phyloP scores from a whole-genome alignment of 1,140 invertebrate genomes.

The Drosophila repleta region DNA sequence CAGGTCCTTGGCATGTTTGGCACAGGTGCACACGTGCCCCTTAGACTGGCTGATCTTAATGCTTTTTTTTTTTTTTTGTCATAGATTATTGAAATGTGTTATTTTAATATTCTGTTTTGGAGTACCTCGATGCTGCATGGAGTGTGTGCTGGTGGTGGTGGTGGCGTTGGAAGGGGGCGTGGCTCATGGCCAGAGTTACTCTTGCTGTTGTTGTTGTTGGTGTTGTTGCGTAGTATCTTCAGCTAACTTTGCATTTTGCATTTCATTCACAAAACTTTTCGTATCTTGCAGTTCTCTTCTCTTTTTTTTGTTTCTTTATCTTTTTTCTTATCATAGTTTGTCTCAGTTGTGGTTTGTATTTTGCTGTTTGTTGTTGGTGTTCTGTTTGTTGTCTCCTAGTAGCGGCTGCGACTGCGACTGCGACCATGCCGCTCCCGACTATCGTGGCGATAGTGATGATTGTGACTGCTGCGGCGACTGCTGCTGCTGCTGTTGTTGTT shows the following conservation, averaged over 20 bases:
- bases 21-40: conserved; percentile 34
- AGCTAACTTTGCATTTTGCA: conserved; percentile 7
- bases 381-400: conserved; percentile 45
- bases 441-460: conserved; percentile 67
- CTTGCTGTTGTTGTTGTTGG: conserved; percentile 17
- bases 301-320: conserved; percentile 7
- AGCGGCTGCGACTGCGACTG: conserved; percentile 76
- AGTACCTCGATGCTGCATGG: conserved; percentile 70
- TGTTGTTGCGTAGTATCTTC: conserved; percentile 6
- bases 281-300: conserved; percentile 13
- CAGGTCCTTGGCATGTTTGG: conserved; percentile 19
- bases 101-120: conserved; percentile 47
- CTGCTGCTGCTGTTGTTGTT: conserved; percentile 41
- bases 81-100: conserved; percentile 69
- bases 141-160: conserved; percentile 3
- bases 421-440: conserved; percentile 72
- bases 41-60: conserved; percentile 50
- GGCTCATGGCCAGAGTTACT: conserved; percentile 3
- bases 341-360: not conserved
- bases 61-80: conserved; percentile 60
- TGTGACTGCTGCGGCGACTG: conserved; percentile 52
- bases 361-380: conserved; percentile 3
- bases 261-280: conserved; percentile 8
- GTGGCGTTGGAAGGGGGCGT: conserved; percentile 26
- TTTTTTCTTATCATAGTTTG: conserved; percentile 6